Conservation (phyloP, 2,113 vertebrate species). For the Thryonomys swinderianus region DNA sequence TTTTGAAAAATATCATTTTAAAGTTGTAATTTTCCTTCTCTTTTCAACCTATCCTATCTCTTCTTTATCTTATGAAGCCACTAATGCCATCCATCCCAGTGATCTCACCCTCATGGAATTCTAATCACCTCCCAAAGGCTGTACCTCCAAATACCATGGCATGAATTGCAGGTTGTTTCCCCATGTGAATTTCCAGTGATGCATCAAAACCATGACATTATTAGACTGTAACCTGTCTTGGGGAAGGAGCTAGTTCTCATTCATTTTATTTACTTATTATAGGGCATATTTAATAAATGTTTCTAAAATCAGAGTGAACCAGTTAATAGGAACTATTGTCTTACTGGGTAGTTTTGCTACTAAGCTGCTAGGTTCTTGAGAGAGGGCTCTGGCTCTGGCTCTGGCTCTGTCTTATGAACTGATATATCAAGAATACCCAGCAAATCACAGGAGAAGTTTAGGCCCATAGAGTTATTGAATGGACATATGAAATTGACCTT, state of each 20-base stretch:
- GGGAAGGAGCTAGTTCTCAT: neutral
- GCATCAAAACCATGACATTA: neutral
- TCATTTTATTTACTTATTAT: neutral
- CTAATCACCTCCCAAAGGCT: neutral
- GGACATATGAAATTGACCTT: neutral
- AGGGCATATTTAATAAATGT: neutral
- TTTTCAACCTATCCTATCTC: neutral
- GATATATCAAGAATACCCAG: neutral
- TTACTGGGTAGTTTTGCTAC: neutral
- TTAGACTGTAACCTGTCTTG: neutral
- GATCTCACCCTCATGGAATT: neutral
- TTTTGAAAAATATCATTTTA: neutral
- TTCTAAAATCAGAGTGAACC: constrained; percentile 22
- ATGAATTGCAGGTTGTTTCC: neutral
- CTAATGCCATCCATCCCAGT: neutral
- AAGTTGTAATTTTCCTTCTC: neutral
- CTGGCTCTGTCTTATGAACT: neutral
- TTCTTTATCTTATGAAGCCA: neutral
- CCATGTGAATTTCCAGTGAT: neutral
- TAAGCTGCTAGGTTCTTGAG: neutral
- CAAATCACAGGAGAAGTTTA: neutral
- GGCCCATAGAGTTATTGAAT: neutral
- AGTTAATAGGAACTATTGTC: neutral
- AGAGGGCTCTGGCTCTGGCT: too few species aligned
- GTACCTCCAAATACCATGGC: neutral